phyloP scores from a whole-genome alignment of 2,888 invertebrate species.

The Pogonocherus hispidulus region DNA sequence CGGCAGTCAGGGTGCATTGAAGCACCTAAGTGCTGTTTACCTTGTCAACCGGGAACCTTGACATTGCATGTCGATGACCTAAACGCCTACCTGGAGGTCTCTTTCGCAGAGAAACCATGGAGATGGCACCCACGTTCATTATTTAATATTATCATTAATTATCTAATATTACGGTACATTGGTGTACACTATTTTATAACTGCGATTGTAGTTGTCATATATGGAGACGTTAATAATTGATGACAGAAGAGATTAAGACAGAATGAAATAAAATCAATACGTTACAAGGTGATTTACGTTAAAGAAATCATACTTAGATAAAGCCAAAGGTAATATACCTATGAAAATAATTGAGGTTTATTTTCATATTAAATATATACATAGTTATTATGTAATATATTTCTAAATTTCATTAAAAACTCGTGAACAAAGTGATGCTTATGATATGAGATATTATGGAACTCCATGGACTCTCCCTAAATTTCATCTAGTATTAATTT shows the following conservation, averaged over 20 bases:
- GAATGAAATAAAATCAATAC: no score
- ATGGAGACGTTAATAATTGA: not conserved
- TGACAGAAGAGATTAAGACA: not conserved
- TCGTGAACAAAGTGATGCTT: no score
- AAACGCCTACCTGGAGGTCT: slow-evolving; percentile 33
- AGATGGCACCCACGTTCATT: slow-evolving; percentile 32
- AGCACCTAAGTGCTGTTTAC: slow-evolving; percentile 28
- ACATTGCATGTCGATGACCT: slow-evolving; percentile 34
- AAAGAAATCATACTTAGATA: no score
- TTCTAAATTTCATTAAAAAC: no score
- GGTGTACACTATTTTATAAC: not conserved
- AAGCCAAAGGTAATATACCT: no score
- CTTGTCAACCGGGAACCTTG: slow-evolving; percentile 29
- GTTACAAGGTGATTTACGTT: not conserved
- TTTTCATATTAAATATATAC: no score
- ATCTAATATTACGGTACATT: slow-evolving; percentile 26
- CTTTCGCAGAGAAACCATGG: slow-evolving; percentile 16
- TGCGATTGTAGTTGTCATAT: not conserved
- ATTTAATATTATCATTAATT: slow-evolving; percentile 28
- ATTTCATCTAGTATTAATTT: no score
- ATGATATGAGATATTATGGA: no score
- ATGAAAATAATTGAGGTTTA: no score
- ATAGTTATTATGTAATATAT: no score
- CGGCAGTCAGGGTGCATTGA: slow-evolving; percentile 26
- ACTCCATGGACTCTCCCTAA: no score